Conservation (phyloP, 2,797 vertebrate species). For the Balearica regulorum region DNA sequence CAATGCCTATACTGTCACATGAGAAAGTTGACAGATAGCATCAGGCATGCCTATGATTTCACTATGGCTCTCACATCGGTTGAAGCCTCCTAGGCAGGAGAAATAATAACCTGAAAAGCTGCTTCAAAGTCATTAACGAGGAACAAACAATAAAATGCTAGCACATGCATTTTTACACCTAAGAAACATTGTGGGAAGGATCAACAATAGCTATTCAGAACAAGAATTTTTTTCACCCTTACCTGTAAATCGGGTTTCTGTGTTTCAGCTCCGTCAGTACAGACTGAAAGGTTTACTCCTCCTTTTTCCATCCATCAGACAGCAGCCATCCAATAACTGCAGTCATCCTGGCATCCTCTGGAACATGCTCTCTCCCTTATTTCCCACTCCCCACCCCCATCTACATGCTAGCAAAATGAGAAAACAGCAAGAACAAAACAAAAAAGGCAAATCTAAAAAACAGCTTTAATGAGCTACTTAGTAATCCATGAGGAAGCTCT, state of each 20-base stretch:
- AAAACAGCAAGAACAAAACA: slow-evolving; percentile 34
- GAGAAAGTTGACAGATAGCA: slow-evolving; percentile 77
- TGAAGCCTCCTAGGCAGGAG: slow-evolving; percentile 53
- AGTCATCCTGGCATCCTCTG: slow-evolving; percentile 71
- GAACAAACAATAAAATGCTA: slow-evolving; percentile 38
- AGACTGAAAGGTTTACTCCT: slow-evolving; percentile 70
- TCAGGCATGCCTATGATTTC: slow-evolving; percentile 50
- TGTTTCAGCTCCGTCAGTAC: slow-evolving; percentile 65
- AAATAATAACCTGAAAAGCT: slow-evolving; percentile 50
- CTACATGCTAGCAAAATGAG: slow-evolving; percentile 16
- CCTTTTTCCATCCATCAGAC: slow-evolving; percentile 67
- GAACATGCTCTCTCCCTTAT: slow-evolving; percentile 65
- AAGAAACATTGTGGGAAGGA: neutral
- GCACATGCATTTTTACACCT: neutral
- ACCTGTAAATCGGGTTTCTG: slow-evolving; percentile 72
- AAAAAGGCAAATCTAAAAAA: neutral
- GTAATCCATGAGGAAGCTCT: neutral
- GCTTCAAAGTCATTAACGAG: slow-evolving; percentile 45
- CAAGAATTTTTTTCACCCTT: slow-evolving; percentile 30
- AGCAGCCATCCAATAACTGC: slow-evolving; percentile 75
- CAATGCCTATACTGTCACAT: slow-evolving; percentile 76
- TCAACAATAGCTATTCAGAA: slow-evolving; percentile 1
- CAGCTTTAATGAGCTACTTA: slow-evolving; percentile 28
- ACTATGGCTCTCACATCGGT: slow-evolving; percentile 55
- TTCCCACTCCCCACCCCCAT: slow-evolving; percentile 54